These are phyloP conservation scores for Apeira syringaria DNA, from an alignment of 2,888 invertebrate genomes.

Conservation along the genomic window DNA sequence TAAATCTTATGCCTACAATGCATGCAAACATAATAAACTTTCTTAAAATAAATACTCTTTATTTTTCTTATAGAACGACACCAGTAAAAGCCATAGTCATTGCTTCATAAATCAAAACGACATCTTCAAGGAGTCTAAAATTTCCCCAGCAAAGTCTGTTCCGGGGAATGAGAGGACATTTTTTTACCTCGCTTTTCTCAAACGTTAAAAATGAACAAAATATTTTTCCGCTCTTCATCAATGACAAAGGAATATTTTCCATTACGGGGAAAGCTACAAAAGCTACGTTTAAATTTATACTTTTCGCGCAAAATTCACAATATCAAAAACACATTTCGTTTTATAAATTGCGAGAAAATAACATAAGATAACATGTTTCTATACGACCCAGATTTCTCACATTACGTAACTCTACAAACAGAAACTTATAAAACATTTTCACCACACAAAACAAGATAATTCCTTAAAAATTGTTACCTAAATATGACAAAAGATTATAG, in stretches of 20 bases:
- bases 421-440: too few relatives aligned
- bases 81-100: slow-evolving; percentile 27
- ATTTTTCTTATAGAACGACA: slow-evolving; percentile 17
- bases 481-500: too few relatives aligned
- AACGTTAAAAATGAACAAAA: slow-evolving; percentile 24
- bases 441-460: too few relatives aligned
- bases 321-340: not conserved
- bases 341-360: too few relatives aligned
- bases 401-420: too few relatives aligned
- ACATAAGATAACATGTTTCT: too few relatives aligned
- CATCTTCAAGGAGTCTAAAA: slow-evolving; percentile 26
- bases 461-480: too few relatives aligned
- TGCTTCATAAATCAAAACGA: slow-evolving; percentile 33
- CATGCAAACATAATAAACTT: too few relatives aligned
- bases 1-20: too few relatives aligned
- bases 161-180: slow-evolving; percentile 13
- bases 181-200: slow-evolving; percentile 8
- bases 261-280: slow-evolving; percentile 8
- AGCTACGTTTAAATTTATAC: not conserved
- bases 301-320: not conserved
- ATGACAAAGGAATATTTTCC: slow-evolving; percentile 20
- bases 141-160: slow-evolving; percentile 6
- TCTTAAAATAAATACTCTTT: slow-evolving; percentile 7
- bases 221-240: slow-evolving; percentile 23
- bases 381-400: too few relatives aligned